phyloP scores from a whole-genome alignment of 2,888 invertebrate genomes.

The Catocala sponsa region DNA sequence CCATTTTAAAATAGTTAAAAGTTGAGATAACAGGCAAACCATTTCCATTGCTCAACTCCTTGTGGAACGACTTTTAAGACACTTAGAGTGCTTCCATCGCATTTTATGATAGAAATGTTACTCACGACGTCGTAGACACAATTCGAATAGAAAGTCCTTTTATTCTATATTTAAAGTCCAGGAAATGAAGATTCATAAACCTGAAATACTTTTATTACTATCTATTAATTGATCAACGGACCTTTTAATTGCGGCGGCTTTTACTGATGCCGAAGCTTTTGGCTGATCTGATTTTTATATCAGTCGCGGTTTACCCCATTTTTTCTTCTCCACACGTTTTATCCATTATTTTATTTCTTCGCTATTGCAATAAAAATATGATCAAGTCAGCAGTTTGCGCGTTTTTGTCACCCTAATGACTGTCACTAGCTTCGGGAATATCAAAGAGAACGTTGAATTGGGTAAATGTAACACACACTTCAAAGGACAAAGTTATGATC shows the following conservation, averaged over 20 bases:
- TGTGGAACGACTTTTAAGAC: not conserved
- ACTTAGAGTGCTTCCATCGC: slow-evolving; percentile 1
- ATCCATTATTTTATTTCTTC: slow-evolving; percentile 19
- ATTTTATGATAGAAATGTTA: slow-evolving; percentile 1
- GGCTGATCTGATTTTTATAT: slow-evolving; percentile 37
- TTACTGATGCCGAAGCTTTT: slow-evolving; percentile 13
- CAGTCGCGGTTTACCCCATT: slow-evolving; percentile 18
- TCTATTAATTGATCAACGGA: slow-evolving; percentile 12
- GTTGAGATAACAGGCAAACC: not conserved
- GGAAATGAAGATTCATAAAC: too few species aligned
- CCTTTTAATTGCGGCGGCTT: slow-evolving; percentile 12
- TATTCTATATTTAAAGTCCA: not conserved
- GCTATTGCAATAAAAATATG: slow-evolving; percentile 19
- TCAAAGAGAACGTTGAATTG: slow-evolving; percentile 23
- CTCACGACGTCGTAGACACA: not conserved
- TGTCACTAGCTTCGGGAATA: slow-evolving; percentile 17
- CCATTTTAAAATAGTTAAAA: not conserved
- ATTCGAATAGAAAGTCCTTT: not conserved
- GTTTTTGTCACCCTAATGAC: slow-evolving; percentile 20
- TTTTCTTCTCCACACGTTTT: slow-evolving; percentile 15
- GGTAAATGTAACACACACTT: slow-evolving; percentile 20
- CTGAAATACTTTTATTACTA: not conserved
- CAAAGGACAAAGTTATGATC: slow-evolving; percentile 27
- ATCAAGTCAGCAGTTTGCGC: not conserved
- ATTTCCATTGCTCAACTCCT: not conserved